Evolutionary conservation across 2,888 invertebrate species (phyloP).

Genomic region (Drosophila borborema): DNA sequence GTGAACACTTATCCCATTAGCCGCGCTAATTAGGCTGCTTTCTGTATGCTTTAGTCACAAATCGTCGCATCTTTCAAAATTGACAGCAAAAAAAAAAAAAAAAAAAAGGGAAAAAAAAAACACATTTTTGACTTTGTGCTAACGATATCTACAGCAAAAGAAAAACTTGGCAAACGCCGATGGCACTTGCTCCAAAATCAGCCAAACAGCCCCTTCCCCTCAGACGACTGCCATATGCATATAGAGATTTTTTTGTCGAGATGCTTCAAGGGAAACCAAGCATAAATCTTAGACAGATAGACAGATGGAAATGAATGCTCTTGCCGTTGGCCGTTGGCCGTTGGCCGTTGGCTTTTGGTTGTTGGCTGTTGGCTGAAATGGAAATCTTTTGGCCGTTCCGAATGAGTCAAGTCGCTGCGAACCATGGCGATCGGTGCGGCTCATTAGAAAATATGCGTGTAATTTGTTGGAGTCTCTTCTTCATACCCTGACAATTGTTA

Average conservation of each 20-base stretch:
- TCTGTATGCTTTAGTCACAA: conserved; percentile 53
- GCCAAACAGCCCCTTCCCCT: conserved; percentile 3
- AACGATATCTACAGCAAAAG: conserved; percentile 59
- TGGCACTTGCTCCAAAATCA: conserved; percentile 42
- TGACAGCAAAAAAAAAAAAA: conserved; percentile 63
- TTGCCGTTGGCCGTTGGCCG: neutral
- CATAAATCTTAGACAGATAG: conserved; percentile 69
- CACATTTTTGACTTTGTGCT: conserved; percentile 61
- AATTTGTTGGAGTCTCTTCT: conserved; percentile 69
- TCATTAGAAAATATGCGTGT: conserved; percentile 81
- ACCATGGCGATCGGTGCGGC: conserved; percentile 70
- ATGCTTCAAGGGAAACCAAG: conserved; percentile 11
- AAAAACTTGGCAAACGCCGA: conserved; percentile 49
- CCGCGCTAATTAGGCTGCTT: conserved; percentile 68
- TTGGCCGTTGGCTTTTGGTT: neutral
- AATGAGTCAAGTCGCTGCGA: conserved; percentile 54
- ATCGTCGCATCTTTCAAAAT: conserved; percentile 71
- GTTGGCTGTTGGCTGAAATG: neutral
- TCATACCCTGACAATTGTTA: neutral
- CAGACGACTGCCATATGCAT: conserved; percentile 2
- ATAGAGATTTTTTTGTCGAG: conserved; percentile 6
- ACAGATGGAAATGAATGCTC: conserved; percentile 6
- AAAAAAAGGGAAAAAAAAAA: neutral
- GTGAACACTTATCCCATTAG: conserved; percentile 56
- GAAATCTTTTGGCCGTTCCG: conserved; percentile 34